Percentiles rank a stretch among this genome's conserved stretches.
phyloP scores from a whole-genome alignment of 2,888 invertebrate genomes.

The Lithophane ornitopus region DNA sequence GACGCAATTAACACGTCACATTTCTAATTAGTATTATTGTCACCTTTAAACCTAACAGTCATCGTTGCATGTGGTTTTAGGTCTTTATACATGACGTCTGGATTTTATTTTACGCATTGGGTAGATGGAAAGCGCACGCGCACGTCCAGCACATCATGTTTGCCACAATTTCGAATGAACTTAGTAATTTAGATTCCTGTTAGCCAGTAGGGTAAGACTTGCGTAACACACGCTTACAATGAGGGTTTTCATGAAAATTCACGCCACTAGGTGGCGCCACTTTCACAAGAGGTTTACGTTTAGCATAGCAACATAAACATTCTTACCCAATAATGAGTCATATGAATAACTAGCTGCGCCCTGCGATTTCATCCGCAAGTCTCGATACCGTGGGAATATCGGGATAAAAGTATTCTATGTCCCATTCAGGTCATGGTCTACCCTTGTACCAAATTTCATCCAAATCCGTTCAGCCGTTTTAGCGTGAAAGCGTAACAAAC shows the following conservation, averaged over 20 bases:
- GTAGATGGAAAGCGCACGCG: not conserved
- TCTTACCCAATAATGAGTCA: not conserved
- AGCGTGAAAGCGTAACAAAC: too few species aligned
- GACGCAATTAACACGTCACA: conserved; percentile 24
- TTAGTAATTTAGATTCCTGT: not conserved
- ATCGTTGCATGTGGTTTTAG: conserved; percentile 28
- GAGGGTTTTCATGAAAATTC: too few species aligned
- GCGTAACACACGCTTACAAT: too few species aligned
- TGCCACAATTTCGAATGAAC: not conserved
- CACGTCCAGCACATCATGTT: not conserved
- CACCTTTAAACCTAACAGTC: conserved; percentile 40
- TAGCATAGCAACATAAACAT: not conserved
- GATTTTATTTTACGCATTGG: not conserved
- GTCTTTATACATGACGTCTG: conserved; percentile 14
- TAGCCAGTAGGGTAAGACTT: too few species aligned
- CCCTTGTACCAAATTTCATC: too few species aligned
- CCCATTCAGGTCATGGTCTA: too few species aligned
- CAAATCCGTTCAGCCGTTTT: too few species aligned
- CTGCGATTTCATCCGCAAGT: too few species aligned
- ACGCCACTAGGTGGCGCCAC: too few species aligned
- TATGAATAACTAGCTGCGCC: too few species aligned
- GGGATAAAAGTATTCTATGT: too few species aligned
- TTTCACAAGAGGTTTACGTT: not conserved
- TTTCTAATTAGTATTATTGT: conserved; percentile 51
- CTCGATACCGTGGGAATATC: too few species aligned